phyloP scores from a whole-genome alignment of 2,113 vertebrate species.

The Phyllopteryx taeniolatus region DNA sequence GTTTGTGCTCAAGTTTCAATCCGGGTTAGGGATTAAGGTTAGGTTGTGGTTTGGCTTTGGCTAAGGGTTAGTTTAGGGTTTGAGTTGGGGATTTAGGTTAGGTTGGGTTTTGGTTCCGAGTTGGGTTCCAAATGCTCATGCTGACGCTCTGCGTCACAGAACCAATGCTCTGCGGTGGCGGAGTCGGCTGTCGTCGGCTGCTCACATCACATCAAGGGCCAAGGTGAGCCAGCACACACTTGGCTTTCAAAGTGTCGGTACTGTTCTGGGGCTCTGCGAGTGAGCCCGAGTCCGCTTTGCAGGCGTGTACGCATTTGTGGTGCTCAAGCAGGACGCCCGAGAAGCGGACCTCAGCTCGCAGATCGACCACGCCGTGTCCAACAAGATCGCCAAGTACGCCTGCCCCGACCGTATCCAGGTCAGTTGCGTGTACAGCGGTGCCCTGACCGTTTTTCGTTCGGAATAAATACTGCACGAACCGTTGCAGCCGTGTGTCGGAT shows the following conservation, averaged over 20 bases:
- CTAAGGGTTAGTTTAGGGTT: too few species aligned
- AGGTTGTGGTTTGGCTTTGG: too few species aligned
- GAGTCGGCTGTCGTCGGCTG: slow-evolving; percentile 77
- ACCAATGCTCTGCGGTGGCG: slow-evolving; percentile 70
- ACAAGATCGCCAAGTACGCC: slow-evolving; percentile 76
- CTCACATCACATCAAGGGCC: slow-evolving; percentile 76
- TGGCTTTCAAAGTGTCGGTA: too few species aligned
- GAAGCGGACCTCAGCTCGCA: slow-evolving; percentile 53
- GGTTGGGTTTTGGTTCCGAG: too few species aligned
- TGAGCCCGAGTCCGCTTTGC: background rate
- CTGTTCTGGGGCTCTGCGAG: too few species aligned
- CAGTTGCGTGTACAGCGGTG: background rate
- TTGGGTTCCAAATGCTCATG: background rate
- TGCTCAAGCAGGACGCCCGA: slow-evolving; percentile 67
- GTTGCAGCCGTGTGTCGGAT: too few species aligned
- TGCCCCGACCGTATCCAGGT: slow-evolving; percentile 77
- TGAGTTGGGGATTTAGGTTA: too few species aligned
- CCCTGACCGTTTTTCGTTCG: too few species aligned
- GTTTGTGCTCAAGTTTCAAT: too few species aligned
- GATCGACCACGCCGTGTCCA: slow-evolving; percentile 65
- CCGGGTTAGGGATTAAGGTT: too few species aligned
- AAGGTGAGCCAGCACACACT: slow-evolving; percentile 60
- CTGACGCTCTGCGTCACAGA: slow-evolving; percentile 62
- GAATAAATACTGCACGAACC: too few species aligned
- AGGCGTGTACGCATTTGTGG: slow-evolving; percentile 74